Percentiles rank a stretch among this genome's conserved stretches.
phyloP scores from a whole-genome alignment of 2,888 invertebrate species.

The Tenthredo mesomela region DNA sequence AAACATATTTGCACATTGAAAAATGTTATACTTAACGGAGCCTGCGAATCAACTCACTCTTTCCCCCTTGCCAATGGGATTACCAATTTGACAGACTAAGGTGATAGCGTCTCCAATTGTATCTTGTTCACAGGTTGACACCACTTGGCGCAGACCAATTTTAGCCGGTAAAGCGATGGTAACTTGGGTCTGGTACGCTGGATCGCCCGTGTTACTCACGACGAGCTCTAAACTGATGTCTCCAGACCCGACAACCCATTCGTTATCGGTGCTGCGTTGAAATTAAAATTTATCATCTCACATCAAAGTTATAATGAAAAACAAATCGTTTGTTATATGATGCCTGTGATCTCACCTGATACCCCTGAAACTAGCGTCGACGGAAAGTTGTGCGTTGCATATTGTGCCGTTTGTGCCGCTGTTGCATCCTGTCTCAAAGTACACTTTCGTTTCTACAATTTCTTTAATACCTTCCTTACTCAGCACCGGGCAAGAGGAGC shows the following conservation, averaged over 20 bases:
- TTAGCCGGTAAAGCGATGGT: constrained; percentile 64
- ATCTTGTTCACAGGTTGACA: constrained; percentile 65
- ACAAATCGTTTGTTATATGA: background rate
- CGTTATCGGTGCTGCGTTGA: constrained; percentile 58
- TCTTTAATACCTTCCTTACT: constrained; percentile 56
- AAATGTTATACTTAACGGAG: no score
- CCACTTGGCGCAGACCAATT: constrained; percentile 64
- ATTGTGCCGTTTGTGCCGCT: constrained; percentile 58
- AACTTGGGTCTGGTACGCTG: constrained; percentile 65
- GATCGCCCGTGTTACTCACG: constrained; percentile 67
- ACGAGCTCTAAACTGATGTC: constrained; percentile 63
- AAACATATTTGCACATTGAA: no score
- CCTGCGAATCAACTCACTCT: constrained; percentile 59
- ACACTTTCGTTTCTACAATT: constrained; percentile 57
- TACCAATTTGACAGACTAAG: constrained; percentile 65
- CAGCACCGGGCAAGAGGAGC: constrained; percentile 63
- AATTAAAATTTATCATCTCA: background rate
- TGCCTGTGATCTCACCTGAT: constrained; percentile 49
- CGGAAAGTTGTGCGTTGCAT: constrained; percentile 63
- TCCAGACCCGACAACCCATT: constrained; percentile 70
- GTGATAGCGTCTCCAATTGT: constrained; percentile 51
- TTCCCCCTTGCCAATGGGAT: constrained; percentile 63
- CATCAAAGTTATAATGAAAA: background rate
- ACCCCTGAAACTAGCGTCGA: constrained; percentile 56
- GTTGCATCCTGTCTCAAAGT: constrained; percentile 70